Base-by-base conservation (phyloP, 2,797 vertebrate species). In the Tolypeutes matacus region DNA sequence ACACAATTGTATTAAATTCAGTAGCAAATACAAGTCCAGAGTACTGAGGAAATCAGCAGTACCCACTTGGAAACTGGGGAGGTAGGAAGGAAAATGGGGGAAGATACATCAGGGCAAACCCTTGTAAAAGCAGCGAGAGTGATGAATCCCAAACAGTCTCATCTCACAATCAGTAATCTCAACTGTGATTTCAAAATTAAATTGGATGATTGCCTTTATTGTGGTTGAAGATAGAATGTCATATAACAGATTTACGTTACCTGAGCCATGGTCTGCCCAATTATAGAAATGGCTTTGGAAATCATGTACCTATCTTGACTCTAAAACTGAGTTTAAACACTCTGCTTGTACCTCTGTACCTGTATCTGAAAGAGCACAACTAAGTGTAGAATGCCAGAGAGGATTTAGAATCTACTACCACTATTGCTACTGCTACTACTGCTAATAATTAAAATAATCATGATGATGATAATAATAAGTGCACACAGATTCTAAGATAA, bases 121-220 rank as follows among this genome's bases (percentile, higher is more conserved):
- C 34, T 42, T 69, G 0, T 64, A 76, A 12, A 12, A 31, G 70
- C 42, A 42, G 31, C 31, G 69, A 31, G 36, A n/a, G 25, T 11
- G 65, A n/a, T 1, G 17, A 36, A 60, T 29, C 23, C 62, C 7
- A 12, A 11, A 5, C 1, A 6, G 29, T 73, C 62, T 53, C 42
- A 27, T 34, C n/a, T 21, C 70, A 34, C 46, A 72, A 0, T 1
- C 1, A 13, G 39, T 58, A 17, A 88, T 92, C 34, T 69, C 70
- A 67, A 25, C 58, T 62, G n/a, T 94, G 84, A 72, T 93, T 86
- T 86, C 75, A 85, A 42, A 72, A 67, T 76, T 64, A 87, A 86
- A 25, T 36, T 73, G 78, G 56, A 58, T 60, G 51, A 34, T 39
- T 62, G 75, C 82, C 70, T 53, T 1, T 23, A 18, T 86, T 83